Conservation (phyloP, 2,888 invertebrate genomes). For the Bimastos eiseni region DNA sequence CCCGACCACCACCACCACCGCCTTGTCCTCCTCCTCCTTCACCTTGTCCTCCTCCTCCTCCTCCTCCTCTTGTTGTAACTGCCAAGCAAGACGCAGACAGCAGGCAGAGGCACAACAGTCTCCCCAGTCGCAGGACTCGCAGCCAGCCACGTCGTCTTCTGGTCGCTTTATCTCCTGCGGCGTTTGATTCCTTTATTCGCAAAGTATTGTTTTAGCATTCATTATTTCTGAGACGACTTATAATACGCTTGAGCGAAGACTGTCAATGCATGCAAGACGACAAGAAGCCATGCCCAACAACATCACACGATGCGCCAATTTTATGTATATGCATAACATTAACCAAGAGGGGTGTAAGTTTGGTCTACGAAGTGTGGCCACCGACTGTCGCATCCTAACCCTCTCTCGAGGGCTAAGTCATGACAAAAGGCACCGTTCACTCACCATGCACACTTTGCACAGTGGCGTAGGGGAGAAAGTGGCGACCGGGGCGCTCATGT, state of each 20-base stretch:
- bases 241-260: background rate
- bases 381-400: no score
- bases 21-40: no score
- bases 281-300: background rate
- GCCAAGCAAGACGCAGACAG: background rate
- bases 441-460: no score
- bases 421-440: no score
- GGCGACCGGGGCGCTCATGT: no score
- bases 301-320: no score
- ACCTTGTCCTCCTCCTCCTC: background rate
- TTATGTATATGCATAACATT: no score
- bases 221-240: background rate
- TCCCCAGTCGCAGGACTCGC: background rate
- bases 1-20: background rate
- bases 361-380: no score
- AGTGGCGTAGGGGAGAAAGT: no score
- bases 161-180: background rate
- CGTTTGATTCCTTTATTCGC: background rate
- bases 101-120: background rate
- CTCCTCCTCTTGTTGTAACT: background rate
- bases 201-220: background rate
- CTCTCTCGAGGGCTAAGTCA: no score
- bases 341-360: no score
- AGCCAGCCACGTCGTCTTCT: background rate
- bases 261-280: background rate